phyloP scores from a whole-genome alignment of 2,113 vertebrate species.

The Erythrocercus mccallii region DNA sequence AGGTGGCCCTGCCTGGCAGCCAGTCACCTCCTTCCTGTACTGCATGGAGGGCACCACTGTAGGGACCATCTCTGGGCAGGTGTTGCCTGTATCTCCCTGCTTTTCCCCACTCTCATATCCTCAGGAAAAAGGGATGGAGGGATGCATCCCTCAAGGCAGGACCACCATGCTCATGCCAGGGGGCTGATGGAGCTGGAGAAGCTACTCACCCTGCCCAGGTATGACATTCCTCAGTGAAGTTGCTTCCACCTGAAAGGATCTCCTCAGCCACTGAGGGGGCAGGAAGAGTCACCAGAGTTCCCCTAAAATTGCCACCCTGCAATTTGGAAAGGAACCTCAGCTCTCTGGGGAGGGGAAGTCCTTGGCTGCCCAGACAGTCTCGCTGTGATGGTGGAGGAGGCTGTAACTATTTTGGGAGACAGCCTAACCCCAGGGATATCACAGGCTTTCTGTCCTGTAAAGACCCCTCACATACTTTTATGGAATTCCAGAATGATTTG shows the following conservation, averaged over 20 bases:
- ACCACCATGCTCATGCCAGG: fast-evolving
- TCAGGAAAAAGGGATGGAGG: not conserved
- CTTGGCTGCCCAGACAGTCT: not conserved
- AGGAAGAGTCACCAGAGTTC: not conserved
- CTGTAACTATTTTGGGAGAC: not conserved
- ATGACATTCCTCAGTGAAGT: fast-evolving
- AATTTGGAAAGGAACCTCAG: not conserved
- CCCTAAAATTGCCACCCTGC: fast-evolving
- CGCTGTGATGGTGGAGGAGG: not conserved
- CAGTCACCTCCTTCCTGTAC: not conserved
- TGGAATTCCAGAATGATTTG: not conserved
- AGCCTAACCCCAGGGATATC: not conserved
- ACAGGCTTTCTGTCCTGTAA: not conserved
- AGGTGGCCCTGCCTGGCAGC: not conserved
- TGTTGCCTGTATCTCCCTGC: not conserved
- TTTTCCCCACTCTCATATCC: too few species aligned
- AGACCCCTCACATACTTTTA: not conserved
- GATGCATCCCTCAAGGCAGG: not conserved
- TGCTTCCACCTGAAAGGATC: not conserved
- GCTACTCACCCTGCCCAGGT: not conserved
- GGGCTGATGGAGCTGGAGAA: not conserved
- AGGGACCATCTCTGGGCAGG: not conserved
- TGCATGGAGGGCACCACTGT: fast-evolving
- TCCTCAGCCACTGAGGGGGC: not conserved
- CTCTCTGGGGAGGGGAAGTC: not conserved